Evolutionary conservation across 2,797 vertebrate genomes (phyloP), one percentile per base, ranked within the genome.

Genomic region (Schizothorax lantsangensis): DNA sequence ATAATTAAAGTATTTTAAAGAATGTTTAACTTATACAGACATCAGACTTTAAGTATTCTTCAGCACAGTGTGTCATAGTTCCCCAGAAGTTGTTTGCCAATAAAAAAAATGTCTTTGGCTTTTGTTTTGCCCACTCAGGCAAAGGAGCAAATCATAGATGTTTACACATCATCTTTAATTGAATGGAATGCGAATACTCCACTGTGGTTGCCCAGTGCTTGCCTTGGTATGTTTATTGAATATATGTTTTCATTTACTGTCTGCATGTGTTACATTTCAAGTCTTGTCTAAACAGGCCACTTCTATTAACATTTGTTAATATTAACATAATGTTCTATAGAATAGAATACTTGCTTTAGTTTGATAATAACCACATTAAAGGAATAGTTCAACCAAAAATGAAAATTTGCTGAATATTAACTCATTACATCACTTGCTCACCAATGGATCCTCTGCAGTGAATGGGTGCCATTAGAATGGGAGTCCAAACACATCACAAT

Each of bases 181-280:
- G 86, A 90, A 88, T 87, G 84, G 89, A 90, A 88, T 88, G 84
- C 81, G 62, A 84, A 83, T 88, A 62, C 69, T 82, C 66, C 87
- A 86, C 80, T 86, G 89, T 89, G 84, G 86, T 87, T 79, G 83
- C 87, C 88, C 89, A 85, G 89, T 86, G 85, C 89, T 83, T 54
- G 71, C 88, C 40, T 21, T 84, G 84, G 88, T 82, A 64, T 85
- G 88, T 88, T 87, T 89, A 89, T 85, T 90, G 81, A 91, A 91
- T 93, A 94, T 95, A 93, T 95, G 92, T 92, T 94, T 89, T 88
- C 88, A 85, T 93, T 92, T 93, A 89, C 86, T 85, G 79, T 82
- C 66, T 86, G 85, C 77, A 85, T 86, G 68, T 87, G 62, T 91
- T 92, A 26, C 71, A 49, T 88, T 92, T 88, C 81, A 83, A 89